Conservation (phyloP, 2,797 vertebrate genomes). For the Leucoraja ocellata region DNA sequence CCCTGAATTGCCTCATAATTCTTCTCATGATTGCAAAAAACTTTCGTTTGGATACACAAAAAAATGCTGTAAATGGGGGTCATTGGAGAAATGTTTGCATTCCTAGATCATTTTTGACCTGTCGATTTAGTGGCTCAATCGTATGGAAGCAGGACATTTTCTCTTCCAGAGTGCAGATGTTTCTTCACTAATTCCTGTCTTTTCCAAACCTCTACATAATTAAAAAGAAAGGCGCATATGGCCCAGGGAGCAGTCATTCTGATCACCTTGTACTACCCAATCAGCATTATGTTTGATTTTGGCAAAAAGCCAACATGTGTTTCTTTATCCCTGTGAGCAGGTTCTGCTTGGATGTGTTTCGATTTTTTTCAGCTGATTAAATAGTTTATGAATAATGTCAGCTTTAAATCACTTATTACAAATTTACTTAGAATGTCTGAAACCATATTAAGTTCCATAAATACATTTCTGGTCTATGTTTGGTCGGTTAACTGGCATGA, state of each 20-base stretch:
- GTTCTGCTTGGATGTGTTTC: not conserved
- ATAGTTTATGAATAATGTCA: not conserved
- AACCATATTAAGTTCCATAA: not conserved
- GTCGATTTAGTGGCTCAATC: not conserved
- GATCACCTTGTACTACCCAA: not conserved
- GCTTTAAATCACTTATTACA: not conserved
- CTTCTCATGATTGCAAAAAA: not conserved
- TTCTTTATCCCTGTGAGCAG: not conserved
- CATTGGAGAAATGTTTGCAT: not conserved
- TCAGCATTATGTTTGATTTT: not conserved
- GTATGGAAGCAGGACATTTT: not conserved
- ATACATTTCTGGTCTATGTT: not conserved
- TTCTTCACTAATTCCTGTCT: not conserved
- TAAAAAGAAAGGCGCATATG: not conserved
- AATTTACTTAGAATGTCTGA: not conserved
- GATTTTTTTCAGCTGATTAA: not conserved
- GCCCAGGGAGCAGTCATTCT: not conserved
- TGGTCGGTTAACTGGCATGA: not conserved
- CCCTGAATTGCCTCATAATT: not conserved
- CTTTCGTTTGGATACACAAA: not conserved
- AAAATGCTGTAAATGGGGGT: not conserved
- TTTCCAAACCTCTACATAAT: not conserved
- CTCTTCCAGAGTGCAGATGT: not conserved
- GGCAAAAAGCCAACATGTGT: not conserved
- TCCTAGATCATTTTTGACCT: not conserved